Percentiles rank a stretch among this genome's conserved stretches.
Evolutionary conservation across 2,888 invertebrate genomes (phyloP).

Genomic region (Eupithecia insigniata): DNA sequence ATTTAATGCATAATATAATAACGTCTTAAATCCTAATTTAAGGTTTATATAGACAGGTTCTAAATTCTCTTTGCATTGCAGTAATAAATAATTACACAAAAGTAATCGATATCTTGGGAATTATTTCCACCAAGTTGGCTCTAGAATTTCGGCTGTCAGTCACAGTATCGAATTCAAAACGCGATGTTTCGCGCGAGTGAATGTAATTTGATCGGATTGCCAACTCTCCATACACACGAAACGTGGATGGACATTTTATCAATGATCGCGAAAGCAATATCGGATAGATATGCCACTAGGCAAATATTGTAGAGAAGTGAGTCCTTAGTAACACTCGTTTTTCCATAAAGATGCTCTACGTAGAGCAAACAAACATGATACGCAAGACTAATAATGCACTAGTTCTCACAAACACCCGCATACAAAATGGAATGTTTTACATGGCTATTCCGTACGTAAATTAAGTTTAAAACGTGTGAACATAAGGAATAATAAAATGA

Average conservation of each 20-base stretch:
- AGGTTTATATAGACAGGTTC: not conserved
- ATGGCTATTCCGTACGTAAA: constrained; percentile 22
- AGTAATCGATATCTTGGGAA: not conserved
- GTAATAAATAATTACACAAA: not conserved
- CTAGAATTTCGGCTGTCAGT: constrained; percentile 18
- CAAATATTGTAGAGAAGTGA: not conserved
- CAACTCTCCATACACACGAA: not conserved
- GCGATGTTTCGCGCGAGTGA: constrained; percentile 49
- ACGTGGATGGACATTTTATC: not conserved
- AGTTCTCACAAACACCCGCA: constrained; percentile 13
- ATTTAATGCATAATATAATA: not conserved
- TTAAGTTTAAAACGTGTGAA: constrained; percentile 43
- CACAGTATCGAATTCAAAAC: constrained; percentile 27
- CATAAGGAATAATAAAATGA: constrained; percentile 51
- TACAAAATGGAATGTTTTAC: constrained; percentile 29
- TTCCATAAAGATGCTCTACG: not conserved
- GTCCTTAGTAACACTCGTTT: not conserved
- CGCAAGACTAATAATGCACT: not conserved
- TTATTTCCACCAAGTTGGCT: not conserved
- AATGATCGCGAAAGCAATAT: not conserved
- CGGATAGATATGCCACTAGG: not conserved
- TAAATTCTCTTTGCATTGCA: not conserved
- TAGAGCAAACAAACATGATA: not conserved
- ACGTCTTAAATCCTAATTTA: not conserved
- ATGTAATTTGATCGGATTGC: constrained; percentile 37